Evolutionary conservation across 2,113 vertebrate genomes (phyloP).

Genomic region (Rattus norvegicus): GRCr8 NC_086025.1:12210001-12210500

Average conservation of each 20-base stretch:
- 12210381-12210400: neutral
- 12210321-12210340: neutral
- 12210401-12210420: neutral
- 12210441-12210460: neutral
- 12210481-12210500: neutral
- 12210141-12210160: no score
- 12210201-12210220: no score
- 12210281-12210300: neutral
- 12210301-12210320: neutral
- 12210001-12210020: neutral
- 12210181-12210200: no score
- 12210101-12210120: no score
- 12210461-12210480: neutral
- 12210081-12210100: neutral
- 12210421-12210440: neutral
- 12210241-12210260: neutral
- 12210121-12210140: no score
- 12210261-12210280: neutral
- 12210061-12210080: neutral
- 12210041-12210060: neutral
- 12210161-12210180: no score
- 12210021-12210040: neutral
- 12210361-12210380: neutral
- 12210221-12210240: neutral
- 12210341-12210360: neutral